These are phyloP conservation scores for Pycnomerus fuliginosus DNA, from an alignment of 2,888 invertebrate genomes.

Conservation along the genomic window DNA sequence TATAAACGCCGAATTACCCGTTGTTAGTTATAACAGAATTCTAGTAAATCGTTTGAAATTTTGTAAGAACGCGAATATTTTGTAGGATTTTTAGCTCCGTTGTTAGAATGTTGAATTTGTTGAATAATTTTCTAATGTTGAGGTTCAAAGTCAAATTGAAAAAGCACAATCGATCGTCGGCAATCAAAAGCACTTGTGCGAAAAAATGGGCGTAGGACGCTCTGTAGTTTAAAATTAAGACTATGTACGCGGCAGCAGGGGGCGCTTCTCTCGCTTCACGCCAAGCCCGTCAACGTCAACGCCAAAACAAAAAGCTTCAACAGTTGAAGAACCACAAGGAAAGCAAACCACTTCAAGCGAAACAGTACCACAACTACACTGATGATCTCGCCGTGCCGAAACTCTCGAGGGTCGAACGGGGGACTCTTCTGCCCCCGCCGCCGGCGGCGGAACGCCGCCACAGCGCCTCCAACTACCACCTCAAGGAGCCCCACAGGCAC, in stretches of 20 bases:
- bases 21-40: slow-evolving; percentile 19
- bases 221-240: slow-evolving; percentile 38
- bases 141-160: slow-evolving; percentile 38
- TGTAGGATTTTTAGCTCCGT: slow-evolving; percentile 34
- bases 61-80: slow-evolving; percentile 30
- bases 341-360: slow-evolving; percentile 47
- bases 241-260: slow-evolving; percentile 87
- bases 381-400: slow-evolving; percentile 51
- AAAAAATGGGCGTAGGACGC: no score
- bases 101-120: slow-evolving; percentile 36
- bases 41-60: slow-evolving; percentile 16
- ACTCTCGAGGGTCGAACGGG: slow-evolving; percentile 56
- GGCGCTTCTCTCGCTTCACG: slow-evolving; percentile 85
- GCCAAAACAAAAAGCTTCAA: slow-evolving; percentile 54
- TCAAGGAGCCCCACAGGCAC: slow-evolving; percentile 40
- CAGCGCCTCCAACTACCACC: slow-evolving; percentile 48
- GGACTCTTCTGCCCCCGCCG: slow-evolving; percentile 43
- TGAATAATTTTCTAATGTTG: slow-evolving; percentile 29
- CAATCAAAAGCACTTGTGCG: no score
- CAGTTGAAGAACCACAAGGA: slow-evolving; percentile 54
- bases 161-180: neutral
- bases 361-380: slow-evolving; percentile 60
- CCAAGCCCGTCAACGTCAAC: slow-evolving; percentile 65
- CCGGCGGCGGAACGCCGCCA: slow-evolving; percentile 44
- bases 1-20: slow-evolving; percentile 32